Evolutionary conservation across 2,113 vertebrate species (phyloP).

Genomic region (Sturnira hondurensis): DNA sequence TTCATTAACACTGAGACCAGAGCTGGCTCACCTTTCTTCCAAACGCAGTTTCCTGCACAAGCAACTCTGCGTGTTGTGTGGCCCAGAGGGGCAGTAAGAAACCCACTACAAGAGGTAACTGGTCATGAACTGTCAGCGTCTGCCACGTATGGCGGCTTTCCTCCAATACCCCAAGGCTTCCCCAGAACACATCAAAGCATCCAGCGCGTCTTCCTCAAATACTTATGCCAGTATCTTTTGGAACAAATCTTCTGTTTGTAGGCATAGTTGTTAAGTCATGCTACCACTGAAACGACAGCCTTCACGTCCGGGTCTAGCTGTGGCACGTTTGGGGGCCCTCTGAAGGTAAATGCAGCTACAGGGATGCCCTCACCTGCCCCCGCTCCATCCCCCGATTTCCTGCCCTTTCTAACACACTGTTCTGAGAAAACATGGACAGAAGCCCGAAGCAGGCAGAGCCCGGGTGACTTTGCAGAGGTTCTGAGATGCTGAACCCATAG

Average conservation of each 20-base stretch:
- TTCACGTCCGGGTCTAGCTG: not conserved
- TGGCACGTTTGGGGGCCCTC: not conserved
- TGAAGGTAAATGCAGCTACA: not conserved
- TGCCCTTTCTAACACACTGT: not conserved
- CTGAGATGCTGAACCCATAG: not conserved
- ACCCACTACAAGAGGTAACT: constrained; percentile 46
- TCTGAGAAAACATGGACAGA: not conserved
- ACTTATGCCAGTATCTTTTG: not conserved
- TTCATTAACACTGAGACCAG: constrained; percentile 46
- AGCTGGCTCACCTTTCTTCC: constrained; percentile 48
- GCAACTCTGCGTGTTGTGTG: constrained; percentile 44
- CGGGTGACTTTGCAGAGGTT: not conserved
- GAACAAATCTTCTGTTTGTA: constrained; percentile 47
- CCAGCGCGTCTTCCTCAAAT: not conserved
- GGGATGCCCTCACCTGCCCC: rapidly evolving
- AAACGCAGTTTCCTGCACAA: not conserved
- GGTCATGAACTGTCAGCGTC: constrained; percentile 8
- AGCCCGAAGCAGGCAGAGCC: not conserved
- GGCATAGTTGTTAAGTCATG: constrained; percentile 46
- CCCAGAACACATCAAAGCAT: not conserved
- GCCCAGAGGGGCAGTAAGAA: constrained; percentile 68
- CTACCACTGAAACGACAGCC: constrained; percentile 30
- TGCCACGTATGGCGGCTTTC: not conserved
- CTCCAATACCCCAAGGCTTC: not conserved
- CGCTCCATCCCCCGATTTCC: no score